Evolutionary conservation across 2,888 invertebrate species (phyloP).

Genomic region (Brachyopa scutellaris): DNA sequence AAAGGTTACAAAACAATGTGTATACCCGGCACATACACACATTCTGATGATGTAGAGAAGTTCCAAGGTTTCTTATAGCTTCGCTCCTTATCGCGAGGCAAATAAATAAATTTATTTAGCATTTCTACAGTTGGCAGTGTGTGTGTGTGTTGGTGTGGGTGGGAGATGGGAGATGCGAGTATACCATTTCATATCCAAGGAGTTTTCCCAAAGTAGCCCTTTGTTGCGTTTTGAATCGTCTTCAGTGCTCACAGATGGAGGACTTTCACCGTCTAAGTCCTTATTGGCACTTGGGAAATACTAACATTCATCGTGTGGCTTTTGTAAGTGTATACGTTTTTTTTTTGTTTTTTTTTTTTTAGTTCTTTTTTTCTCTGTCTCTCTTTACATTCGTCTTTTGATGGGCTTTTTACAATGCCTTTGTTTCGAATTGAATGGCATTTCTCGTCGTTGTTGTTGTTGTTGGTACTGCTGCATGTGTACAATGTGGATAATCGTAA

Average conservation of each 20-base stretch:
- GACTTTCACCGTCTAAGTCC: constrained; percentile 45
- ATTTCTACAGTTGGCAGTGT: constrained; percentile 18
- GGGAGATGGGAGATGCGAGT: neutral
- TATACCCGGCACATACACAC: neutral
- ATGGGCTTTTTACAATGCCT: constrained; percentile 54
- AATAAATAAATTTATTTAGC: constrained; percentile 64
- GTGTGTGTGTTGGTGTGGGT: neutral
- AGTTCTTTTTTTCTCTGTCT: neutral
- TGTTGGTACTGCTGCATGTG: neutral
- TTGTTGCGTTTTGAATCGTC: constrained; percentile 68
- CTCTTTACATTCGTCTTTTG: constrained; percentile 5
- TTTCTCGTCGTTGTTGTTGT: constrained; percentile 18
- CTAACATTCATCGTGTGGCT: constrained; percentile 63
- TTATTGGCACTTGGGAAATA: constrained; percentile 68
- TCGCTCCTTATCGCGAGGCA: constrained; percentile 40
- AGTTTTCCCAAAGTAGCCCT: constrained; percentile 71
- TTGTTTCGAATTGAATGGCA: constrained; percentile 52
- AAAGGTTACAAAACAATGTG: constrained; percentile 45
- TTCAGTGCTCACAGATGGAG: constrained; percentile 49
- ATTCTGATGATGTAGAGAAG: neutral
- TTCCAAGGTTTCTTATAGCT: constrained; percentile 31
- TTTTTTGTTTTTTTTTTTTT: neutral
- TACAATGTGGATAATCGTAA: constrained; percentile 30
- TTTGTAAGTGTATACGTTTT: constrained; percentile 24
- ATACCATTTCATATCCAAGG: constrained; percentile 11